phyloP scores from a whole-genome alignment of 2,888 invertebrate species.

The Serripes groenlandicus region DNA sequence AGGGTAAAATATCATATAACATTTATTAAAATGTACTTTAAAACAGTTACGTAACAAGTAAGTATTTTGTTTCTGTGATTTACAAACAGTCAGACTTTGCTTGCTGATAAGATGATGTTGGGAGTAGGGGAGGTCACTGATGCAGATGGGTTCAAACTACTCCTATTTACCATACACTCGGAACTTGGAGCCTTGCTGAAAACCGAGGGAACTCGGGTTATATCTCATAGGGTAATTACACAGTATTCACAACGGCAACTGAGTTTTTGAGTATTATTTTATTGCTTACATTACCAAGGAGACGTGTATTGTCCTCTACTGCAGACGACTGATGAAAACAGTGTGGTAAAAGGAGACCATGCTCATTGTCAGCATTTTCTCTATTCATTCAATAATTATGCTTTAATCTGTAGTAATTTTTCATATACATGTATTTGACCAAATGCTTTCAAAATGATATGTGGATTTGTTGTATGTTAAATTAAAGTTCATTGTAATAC shows the following conservation, averaged over 20 bases:
- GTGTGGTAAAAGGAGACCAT: neutral
- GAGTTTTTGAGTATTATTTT: neutral
- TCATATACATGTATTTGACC: no score
- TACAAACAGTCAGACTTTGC: conserved; percentile 47
- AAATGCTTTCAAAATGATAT: no score
- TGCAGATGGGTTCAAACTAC: conserved; percentile 53
- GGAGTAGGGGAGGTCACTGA: conserved; percentile 59
- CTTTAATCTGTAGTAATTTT: no score
- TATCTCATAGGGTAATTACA: conserved; percentile 55
- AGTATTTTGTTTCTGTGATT: no score
- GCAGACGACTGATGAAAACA: neutral
- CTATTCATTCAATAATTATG: neutral
- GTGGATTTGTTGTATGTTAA: no score
- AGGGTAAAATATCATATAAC: no score
- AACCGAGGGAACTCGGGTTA: conserved; percentile 52
- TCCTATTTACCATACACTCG: conserved; percentile 53
- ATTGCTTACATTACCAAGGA: neutral
- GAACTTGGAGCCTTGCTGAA: conserved; percentile 51
- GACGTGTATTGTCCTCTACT: neutral
- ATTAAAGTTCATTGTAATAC: no score
- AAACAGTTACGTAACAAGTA: no score
- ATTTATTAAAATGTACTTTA: no score
- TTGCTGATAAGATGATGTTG: conserved; percentile 64
- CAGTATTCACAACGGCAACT: neutral
- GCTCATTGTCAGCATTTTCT: neutral